Evolutionary conservation across 2,797 vertebrate species (phyloP).

Genomic region (Channa striata): DNA sequence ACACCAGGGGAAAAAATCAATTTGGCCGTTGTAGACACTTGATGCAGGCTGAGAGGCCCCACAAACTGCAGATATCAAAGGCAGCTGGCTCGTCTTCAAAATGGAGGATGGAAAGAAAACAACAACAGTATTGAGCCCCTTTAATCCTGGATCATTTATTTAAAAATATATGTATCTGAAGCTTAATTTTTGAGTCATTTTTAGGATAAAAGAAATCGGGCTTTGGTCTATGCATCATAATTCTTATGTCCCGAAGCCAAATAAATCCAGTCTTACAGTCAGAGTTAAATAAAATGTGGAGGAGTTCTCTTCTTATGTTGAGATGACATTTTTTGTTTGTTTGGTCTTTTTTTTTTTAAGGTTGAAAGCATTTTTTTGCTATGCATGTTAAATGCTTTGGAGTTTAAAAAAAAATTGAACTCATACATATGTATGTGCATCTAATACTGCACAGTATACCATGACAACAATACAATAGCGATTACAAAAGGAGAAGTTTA

Average conservation of each 20-base stretch:
- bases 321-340: neutral
- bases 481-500: too few species aligned
- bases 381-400: neutral
- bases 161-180: conserved; percentile 25
- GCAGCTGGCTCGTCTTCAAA: conserved; percentile 61
- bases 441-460: neutral
- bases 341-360: conserved; percentile 1
- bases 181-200: conserved; percentile 29
- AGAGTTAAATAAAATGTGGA: conserved; percentile 30
- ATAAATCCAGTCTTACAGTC: conserved; percentile 27
- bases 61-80: conserved; percentile 70
- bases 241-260: conserved; percentile 34
- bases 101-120: conserved; percentile 37
- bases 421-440: neutral
- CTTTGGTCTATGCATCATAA: conserved; percentile 32
- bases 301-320: conserved; percentile 11
- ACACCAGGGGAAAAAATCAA: conserved; percentile 72
- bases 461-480: neutral
- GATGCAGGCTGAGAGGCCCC: conserved; percentile 56
- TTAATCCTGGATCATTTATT: conserved; percentile 44
- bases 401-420: neutral
- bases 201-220: conserved; percentile 33
- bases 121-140: conserved; percentile 53
- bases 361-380: conserved; percentile 6
- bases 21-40: conserved; percentile 67